These are phyloP conservation scores for mouse (Mus musculus) DNA, from an alignment of 2,113 vertebrate species.

Conservation along the genomic window GRCm39 chr6:40254001-40254500, in stretches of 20 bases:
- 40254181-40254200: not conserved
- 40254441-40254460: not conserved
- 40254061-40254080: not conserved
- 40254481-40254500: too few species aligned
- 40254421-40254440: not conserved
- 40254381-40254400: not conserved
- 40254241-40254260: not conserved
- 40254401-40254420: not conserved
- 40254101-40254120: not conserved
- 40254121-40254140: not conserved
- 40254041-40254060: not conserved
- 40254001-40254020: not conserved
- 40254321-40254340: not conserved
- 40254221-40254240: not conserved
- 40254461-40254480: not conserved
- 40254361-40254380: not conserved
- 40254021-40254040: not conserved
- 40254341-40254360: not conserved
- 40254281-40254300: not conserved
- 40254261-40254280: constrained; percentile 16
- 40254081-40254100: not conserved
- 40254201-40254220: not conserved
- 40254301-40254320: not conserved
- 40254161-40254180: not conserved
- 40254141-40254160: constrained; percentile 17